These are phyloP conservation scores for Drosophila phalerata DNA, from an alignment of 2,888 invertebrate species.

Conservation along the genomic window DNA sequence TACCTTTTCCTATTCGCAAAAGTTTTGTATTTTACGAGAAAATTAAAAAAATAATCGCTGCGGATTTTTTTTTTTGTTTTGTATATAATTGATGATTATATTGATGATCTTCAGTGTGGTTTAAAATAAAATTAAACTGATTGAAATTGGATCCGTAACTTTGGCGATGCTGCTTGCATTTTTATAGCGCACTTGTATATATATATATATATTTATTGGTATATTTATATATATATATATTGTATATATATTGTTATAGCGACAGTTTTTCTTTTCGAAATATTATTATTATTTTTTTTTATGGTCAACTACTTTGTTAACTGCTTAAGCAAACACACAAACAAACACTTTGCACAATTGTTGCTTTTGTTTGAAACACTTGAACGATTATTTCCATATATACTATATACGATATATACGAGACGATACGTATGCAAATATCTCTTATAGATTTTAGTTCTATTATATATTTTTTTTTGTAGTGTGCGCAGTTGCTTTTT, in stretches of 20 bases:
- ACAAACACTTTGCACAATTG: slow-evolving; percentile 44
- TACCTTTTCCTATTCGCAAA: slow-evolving; percentile 75
- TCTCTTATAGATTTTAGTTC: slow-evolving; percentile 32
- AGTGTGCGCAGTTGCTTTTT: slow-evolving; percentile 27
- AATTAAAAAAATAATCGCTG: slow-evolving; percentile 6
- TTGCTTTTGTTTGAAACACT: slow-evolving; percentile 44
- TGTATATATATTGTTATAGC: slow-evolving; percentile 11
- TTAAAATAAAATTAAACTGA: slow-evolving; percentile 49
- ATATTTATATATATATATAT: slow-evolving; percentile 10
- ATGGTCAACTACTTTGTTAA: slow-evolving; percentile 24
- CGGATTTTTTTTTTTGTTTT: background rate
- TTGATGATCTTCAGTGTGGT: slow-evolving; percentile 30
- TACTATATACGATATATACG: slow-evolving; percentile 6
- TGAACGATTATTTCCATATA: slow-evolving; percentile 36
- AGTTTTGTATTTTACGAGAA: slow-evolving; percentile 13
- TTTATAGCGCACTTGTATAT: slow-evolving; percentile 9
- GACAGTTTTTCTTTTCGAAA: slow-evolving; percentile 5
- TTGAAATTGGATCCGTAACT: slow-evolving; percentile 73
- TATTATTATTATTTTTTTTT: slow-evolving; percentile 1
- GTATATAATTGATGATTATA: slow-evolving; percentile 8
- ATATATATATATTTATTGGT: background rate
- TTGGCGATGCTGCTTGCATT: slow-evolving; percentile 52
- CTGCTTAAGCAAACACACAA: slow-evolving; percentile 26
- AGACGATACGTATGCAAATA: slow-evolving; percentile 24
- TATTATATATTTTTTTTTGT: slow-evolving; percentile 7